Evolutionary conservation across 2,113 vertebrate species (phyloP).

Genomic region (Tenrec ecaudatus): DNA sequence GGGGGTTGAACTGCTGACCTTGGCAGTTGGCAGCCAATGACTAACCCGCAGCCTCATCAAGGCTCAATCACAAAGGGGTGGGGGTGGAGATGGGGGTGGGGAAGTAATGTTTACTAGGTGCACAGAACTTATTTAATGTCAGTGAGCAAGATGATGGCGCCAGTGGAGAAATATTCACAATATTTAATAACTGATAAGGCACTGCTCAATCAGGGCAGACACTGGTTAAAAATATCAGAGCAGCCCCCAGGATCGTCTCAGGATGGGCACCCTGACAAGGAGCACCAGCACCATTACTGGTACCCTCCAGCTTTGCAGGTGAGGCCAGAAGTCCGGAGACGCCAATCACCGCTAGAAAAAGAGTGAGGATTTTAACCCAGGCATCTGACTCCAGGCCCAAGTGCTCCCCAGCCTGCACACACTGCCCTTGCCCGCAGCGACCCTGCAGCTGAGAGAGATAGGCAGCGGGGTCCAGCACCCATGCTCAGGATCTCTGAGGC

Average conservation of each 20-base stretch:
- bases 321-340: not conserved
- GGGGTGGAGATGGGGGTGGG: no score
- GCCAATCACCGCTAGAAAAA: not conserved
- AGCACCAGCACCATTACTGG: fast-evolving
- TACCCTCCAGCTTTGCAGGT: not conserved
- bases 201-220: not conserved
- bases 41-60: no score
- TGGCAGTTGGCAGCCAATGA: no score
- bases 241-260: fast-evolving
- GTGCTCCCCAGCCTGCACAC: no score
- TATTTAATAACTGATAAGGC: fast-evolving
- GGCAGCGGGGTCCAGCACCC: not conserved
- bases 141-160: not conserved
- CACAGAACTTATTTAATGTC: not conserved
- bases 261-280: not conserved
- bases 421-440: not conserved
- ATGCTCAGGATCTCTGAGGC: not conserved
- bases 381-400: no score
- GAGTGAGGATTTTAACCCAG: not conserved
- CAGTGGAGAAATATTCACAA: fast-evolving
- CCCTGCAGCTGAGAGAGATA: not conserved
- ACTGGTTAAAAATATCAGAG: not conserved
- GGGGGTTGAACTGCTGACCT: no score
- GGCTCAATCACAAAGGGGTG: no score
- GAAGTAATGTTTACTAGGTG: no score